Base-by-base conservation (phyloP, 2,113 vertebrate genomes). In the Clarias magur region DNA sequence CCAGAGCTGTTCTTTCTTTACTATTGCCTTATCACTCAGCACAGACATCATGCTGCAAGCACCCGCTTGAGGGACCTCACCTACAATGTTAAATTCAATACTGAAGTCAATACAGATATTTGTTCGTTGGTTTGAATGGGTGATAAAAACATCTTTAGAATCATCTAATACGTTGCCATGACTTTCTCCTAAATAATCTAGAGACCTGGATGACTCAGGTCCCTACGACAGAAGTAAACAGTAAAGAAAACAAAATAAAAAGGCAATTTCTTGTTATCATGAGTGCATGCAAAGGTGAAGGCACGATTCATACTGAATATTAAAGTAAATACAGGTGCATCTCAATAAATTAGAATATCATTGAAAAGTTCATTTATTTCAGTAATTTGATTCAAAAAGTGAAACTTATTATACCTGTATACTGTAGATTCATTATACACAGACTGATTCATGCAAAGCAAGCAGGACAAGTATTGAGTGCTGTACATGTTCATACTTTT, bases 21-120 rank as follows among this genome's bases (percentile, higher is more conserved):
- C 95, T 0, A 93, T 0, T 1, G 95, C 97, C 79, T 92, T 95
- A 54, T 96, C 95, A 0, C 82, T 6, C 9, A 95, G 3, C 21
- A 95, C 93, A 0, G 96, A 97, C 95, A 95, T 96, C 82, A 96
- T 0, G 11, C 96, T 97, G 91, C 59, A 91, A 1, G 86, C 34
- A 0, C 95, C 93, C 0, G 87, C 93, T 7, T 81, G 85, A 0
- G 93, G 73, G 0, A 54, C 48, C 85, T 95, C 96, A 21, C 91
- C 96, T 96, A 34, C 4, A 13, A 42, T 48, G 78, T 27, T 1
- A 23, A 81, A n/a, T n/a, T n/a, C n/a, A n/a, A 70, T 34, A 17
- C 4, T 67, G 16, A 15, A 8, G 67, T 70, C 15, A 4, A 19
- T 70, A 8, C 4, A 17, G 27, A 70, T 34, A 70, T 30, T 30